Conservation (phyloP, 2,888 invertebrate genomes). For the Unio delphinus region DNA sequence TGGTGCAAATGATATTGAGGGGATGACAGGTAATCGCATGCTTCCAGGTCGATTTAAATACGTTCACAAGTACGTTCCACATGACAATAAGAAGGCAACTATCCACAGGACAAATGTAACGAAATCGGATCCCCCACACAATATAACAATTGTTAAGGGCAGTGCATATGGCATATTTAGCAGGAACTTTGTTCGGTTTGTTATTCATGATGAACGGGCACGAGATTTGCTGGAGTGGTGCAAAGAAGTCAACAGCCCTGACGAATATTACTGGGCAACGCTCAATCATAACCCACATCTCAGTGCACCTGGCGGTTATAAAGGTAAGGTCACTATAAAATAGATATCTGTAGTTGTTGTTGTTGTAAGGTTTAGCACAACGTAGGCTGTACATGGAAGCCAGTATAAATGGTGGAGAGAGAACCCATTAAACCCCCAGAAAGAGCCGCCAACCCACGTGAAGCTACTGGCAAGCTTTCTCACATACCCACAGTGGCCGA, state of each 20-base stretch:
- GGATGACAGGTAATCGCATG: conserved; percentile 54
- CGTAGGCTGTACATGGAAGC: too few relatives aligned
- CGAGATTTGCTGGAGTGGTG: conserved; percentile 65
- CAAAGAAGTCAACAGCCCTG: conserved; percentile 63
- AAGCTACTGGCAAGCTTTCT: too few relatives aligned
- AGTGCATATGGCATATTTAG: conserved; percentile 69
- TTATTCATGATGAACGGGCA: conserved; percentile 52
- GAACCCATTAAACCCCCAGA: too few relatives aligned
- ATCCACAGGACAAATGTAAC: conserved; percentile 21
- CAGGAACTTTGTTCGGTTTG: conserved; percentile 63
- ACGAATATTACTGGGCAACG: conserved; percentile 70
- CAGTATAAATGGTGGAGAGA: too few relatives aligned
- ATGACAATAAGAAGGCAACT: conserved; percentile 17
- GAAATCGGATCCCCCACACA: conserved; percentile 35
- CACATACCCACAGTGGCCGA: too few relatives aligned
- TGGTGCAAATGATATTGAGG: conserved; percentile 69
- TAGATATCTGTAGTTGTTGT: too few relatives aligned
- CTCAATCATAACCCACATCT: conserved; percentile 65
- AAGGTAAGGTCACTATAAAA: conserved; percentile 39
- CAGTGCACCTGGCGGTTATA: conserved; percentile 62
- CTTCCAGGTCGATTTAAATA: conserved; percentile 30
- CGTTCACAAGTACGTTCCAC: conserved; percentile 27
- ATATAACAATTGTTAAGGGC: conserved; percentile 58
- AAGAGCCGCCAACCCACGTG: too few relatives aligned
- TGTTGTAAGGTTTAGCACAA: too few relatives aligned